Conservation (phyloP, 2,113 vertebrate species). For the Hiodon tergisus region DNA sequence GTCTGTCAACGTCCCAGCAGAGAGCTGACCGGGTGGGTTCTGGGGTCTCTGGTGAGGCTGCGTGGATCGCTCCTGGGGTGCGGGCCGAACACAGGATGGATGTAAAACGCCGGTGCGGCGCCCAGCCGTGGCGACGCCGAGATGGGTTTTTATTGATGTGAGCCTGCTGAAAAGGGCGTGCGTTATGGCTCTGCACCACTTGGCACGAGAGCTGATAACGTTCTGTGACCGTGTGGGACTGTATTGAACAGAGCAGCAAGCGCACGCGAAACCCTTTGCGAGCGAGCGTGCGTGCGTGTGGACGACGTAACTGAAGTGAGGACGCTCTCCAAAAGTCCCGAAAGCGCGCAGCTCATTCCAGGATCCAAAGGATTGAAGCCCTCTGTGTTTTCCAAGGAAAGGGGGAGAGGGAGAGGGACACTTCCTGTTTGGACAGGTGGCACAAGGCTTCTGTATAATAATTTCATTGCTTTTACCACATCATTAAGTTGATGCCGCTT, state of each 20-base stretch:
- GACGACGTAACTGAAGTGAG: too few relatives aligned
- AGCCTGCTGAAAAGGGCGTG: not conserved
- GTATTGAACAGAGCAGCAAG: not conserved
- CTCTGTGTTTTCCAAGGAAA: too few relatives aligned
- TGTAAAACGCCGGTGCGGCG: not conserved
- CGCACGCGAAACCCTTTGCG: not conserved
- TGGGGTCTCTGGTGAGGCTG: not conserved
- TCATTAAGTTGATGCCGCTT: too few relatives aligned
- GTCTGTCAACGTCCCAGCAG: not conserved
- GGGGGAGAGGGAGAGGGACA: too few relatives aligned
- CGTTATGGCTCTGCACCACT: not conserved
- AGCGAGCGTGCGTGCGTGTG: constrained; percentile 10
- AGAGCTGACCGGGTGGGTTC: not conserved
- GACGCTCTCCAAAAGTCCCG: too few relatives aligned
- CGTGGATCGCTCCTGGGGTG: not conserved
- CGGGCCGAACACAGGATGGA: not conserved
- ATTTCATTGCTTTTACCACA: too few relatives aligned
- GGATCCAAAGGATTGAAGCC: too few relatives aligned
- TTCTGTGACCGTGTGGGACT: not conserved
- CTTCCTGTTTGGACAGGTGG: too few relatives aligned
- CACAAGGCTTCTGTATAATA: too few relatives aligned
- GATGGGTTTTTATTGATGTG: not conserved
- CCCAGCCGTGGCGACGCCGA: not conserved
- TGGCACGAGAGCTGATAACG: not conserved
- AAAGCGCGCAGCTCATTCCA: too few relatives aligned